A percentile compares a stretch with the other conserved stretches of the same genome.
Evolutionary conservation across 2,888 invertebrate genomes (phyloP).

Genomic region (Cerceris rybyensis): DNA sequence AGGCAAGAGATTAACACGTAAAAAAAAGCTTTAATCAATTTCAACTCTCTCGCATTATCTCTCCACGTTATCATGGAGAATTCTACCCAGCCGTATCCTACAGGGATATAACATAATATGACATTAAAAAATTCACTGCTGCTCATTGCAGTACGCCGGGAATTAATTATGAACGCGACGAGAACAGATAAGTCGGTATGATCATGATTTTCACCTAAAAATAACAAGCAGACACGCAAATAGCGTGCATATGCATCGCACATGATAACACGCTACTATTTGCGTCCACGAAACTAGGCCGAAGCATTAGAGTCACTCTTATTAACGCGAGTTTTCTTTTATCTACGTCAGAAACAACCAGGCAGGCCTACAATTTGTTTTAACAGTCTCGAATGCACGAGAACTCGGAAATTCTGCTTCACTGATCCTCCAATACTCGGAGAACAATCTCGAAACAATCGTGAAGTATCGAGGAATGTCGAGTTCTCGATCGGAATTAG

Average conservation of each 20-base stretch:
- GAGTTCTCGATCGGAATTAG: too few relatives aligned
- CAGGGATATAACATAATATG: too few relatives aligned
- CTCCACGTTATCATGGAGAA: too few relatives aligned
- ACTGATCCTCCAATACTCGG: neutral
- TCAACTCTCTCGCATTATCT: too few relatives aligned
- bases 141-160: slow-evolving; percentile 10
- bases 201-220: slow-evolving; percentile 54
- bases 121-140: too few relatives aligned
- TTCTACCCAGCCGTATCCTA: too few relatives aligned
- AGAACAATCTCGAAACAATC: neutral
- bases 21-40: too few relatives aligned
- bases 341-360: slow-evolving; percentile 1
- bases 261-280: slow-evolving; percentile 60
- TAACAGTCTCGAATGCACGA: neutral
- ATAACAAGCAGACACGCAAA: slow-evolving; percentile 59
- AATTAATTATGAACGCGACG: slow-evolving; percentile 16
- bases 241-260: slow-evolving; percentile 54
- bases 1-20: too few relatives aligned
- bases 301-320: slow-evolving; percentile 38
- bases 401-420: neutral
- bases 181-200: slow-evolving; percentile 2
- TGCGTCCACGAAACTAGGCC: slow-evolving; percentile 56
- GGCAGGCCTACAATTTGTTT: neutral
- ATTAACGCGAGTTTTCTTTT: slow-evolving; percentile 34
- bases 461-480: neutral